phyloP scores from a whole-genome alignment of 2,113 vertebrate genomes.

The Setophaga coronata region DNA sequence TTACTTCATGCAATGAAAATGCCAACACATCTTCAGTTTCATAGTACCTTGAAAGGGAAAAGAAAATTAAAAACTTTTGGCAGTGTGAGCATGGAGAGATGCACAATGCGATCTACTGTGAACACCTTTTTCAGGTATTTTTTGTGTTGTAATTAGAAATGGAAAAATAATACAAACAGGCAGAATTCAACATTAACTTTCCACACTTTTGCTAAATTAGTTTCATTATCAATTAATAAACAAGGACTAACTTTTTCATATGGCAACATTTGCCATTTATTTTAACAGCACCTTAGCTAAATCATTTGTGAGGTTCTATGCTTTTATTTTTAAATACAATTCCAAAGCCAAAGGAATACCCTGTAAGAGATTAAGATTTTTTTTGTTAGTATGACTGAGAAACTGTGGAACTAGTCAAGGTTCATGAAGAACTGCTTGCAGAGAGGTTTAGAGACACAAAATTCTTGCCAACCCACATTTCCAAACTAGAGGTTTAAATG shows the following conservation, averaged over 20 bases:
- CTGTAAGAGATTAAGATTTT: neutral
- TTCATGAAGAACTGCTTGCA: neutral
- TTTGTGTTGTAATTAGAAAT: neutral
- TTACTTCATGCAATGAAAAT: neutral
- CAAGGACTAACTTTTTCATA: neutral
- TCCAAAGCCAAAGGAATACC: neutral
- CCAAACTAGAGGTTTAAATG: accelerated
- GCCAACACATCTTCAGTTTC: neutral
- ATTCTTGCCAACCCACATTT: neutral
- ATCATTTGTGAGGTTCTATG: neutral
- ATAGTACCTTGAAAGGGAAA: neutral
- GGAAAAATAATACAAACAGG: neutral
- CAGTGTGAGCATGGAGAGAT: neutral
- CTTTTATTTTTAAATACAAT: neutral
- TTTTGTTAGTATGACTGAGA: neutral
- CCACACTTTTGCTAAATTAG: neutral
- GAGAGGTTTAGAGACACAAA: neutral
- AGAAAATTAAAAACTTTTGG: neutral
- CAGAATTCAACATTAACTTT: neutral
- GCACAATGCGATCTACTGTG: neutral
- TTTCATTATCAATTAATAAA: neutral
- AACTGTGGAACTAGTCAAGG: neutral
- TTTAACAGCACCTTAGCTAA: neutral
- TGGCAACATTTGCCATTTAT: neutral
- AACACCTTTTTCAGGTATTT: neutral